Evolutionary conservation across 2,797 vertebrate species (phyloP).

Genomic region (Chaetodon trifasciatus): DNA sequence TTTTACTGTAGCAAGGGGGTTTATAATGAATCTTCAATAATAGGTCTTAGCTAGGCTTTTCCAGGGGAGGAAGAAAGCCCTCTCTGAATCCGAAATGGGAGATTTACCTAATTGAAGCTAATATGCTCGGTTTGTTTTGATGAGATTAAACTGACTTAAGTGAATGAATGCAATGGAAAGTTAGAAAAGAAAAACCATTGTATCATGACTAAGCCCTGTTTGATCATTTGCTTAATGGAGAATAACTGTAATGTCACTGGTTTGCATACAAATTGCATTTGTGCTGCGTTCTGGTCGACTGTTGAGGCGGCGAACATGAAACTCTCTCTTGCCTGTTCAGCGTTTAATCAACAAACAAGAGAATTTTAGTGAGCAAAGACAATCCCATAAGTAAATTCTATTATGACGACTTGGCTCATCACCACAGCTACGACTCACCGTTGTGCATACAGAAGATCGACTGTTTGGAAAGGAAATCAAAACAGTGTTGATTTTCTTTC

Average conservation of each 20-base stretch:
- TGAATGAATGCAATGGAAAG: constrained; percentile 62
- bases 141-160: constrained; percentile 71
- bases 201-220: constrained; percentile 57
- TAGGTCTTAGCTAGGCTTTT: constrained; percentile 54
- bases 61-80: constrained; percentile 35
- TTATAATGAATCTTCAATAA: constrained; percentile 70
- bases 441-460: constrained; percentile 9
- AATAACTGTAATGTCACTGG: constrained; percentile 46
- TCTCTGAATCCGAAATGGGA: constrained; percentile 56
- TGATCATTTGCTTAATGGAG: constrained; percentile 68
- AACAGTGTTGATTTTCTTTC: constrained; percentile 15
- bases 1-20: constrained; percentile 47
- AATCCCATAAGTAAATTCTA: constrained; percentile 31
- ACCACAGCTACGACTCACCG: background rate
- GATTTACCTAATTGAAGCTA: constrained; percentile 73
- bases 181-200: constrained; percentile 37
- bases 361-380: constrained; percentile 33
- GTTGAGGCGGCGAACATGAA: constrained; percentile 6
- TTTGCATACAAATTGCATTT: constrained; percentile 58
- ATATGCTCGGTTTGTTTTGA: constrained; percentile 76
- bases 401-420: constrained; percentile 22
- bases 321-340: constrained; percentile 22
- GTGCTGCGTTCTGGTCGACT: constrained; percentile 15
- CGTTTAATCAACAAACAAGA: constrained; percentile 50
- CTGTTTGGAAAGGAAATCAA: constrained; percentile 28